Conservation (phyloP, 2,113 vertebrate species). For the Carollia perspicillata region DNA sequence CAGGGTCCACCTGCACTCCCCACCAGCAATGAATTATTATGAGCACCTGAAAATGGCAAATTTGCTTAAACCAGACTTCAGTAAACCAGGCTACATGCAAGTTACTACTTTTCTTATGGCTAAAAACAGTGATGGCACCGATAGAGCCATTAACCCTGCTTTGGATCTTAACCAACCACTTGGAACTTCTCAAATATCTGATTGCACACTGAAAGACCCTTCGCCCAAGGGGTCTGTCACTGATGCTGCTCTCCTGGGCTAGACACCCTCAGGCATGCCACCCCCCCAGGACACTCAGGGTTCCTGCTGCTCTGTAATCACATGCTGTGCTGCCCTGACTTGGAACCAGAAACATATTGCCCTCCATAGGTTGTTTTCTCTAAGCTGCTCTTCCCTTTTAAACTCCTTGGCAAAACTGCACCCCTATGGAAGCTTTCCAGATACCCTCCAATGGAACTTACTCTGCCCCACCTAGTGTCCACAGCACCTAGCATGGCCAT, state of each 20-base stretch:
- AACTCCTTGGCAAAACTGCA: not conserved
- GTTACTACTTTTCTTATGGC: not conserved
- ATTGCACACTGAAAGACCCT: not conserved
- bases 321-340: not conserved
- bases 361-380: not conserved
- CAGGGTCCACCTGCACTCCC: not conserved
- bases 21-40: not conserved
- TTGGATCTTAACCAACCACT: not conserved
- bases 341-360: not conserved
- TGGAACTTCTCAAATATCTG: not conserved
- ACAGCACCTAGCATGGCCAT: not conserved
- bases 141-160: not conserved
- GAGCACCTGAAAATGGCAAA: constrained; percentile 22
- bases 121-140: not conserved
- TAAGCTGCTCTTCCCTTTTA: not conserved
- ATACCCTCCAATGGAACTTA: not conserved
- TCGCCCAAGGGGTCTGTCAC: not conserved
- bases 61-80: constrained; percentile 53
- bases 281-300: accelerated
- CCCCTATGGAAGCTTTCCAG: not conserved
- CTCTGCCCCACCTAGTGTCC: not conserved
- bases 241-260: accelerated
- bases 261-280: too few relatives aligned
- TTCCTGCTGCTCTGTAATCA: not conserved
- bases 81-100: constrained; percentile 10